Conservation (phyloP, 2,888 invertebrate species). For the Drosophila koepferae region DNA sequence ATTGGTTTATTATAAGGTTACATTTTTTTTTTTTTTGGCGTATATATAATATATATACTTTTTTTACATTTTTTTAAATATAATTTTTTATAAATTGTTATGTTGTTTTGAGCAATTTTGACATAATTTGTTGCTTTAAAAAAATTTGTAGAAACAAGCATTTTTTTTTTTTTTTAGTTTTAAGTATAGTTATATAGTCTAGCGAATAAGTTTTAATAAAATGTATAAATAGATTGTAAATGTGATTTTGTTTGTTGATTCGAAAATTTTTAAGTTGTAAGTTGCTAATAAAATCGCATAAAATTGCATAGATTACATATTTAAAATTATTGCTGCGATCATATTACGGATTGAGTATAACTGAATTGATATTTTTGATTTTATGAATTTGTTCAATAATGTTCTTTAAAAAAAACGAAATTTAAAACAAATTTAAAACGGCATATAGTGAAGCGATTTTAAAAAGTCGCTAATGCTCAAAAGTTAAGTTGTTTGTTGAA, state of each 20-base stretch:
- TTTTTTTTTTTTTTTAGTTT: background rate
- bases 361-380: no score
- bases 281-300: constrained; percentile 41
- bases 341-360: background rate
- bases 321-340: constrained; percentile 38
- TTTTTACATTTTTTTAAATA: background rate
- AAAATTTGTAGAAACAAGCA: constrained; percentile 2
- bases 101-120: background rate
- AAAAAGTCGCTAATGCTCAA: constrained; percentile 12
- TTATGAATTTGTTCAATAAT: background rate
- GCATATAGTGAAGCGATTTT: constrained; percentile 11
- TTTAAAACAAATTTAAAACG: constrained; percentile 42
- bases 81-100: constrained; percentile 2
- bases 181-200: constrained; percentile 6
- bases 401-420: constrained; percentile 26
- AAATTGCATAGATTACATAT: constrained; percentile 43
- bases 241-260: constrained; percentile 5
- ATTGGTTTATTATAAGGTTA: constrained; percentile 13
- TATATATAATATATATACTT: constrained; percentile 3
- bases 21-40: constrained; percentile 3
- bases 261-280: constrained; percentile 8
- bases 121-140: constrained; percentile 1
- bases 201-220: constrained; percentile 28
- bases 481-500: background rate
- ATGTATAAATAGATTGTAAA: constrained; percentile 40